Base-by-base conservation (phyloP, 2,113 vertebrate genomes). In the Clinocottus analis region DNA sequence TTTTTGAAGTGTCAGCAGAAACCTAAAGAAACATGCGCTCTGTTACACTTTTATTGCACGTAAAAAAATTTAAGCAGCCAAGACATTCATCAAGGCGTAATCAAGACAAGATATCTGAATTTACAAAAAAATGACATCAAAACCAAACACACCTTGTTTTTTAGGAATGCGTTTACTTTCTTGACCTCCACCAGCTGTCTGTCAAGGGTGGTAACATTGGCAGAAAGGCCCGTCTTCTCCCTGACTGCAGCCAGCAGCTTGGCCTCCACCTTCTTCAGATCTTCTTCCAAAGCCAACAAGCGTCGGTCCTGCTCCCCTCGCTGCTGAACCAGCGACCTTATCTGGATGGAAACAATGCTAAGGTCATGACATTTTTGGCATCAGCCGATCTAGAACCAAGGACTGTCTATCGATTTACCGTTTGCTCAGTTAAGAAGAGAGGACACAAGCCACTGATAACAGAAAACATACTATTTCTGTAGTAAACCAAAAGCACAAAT, bases 151-250 rank as follows among this genome's bases (percentile, higher is more conserved):
- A 99, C 98, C 97, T 99, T 99, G 72, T 96, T 95, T 89, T 97
- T 99, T 0, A 99, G 92, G 3, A 98, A 92, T 61, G 98, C 96
- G 12, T 98, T 99, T 37, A 94, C 87, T 89, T 95, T 97, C 65
- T 93, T 95, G 43, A 99, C 85, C 39, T 98, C 97, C 11, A 93
- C 87, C 17, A 96, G 94, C 85, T 97, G 96, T 64, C 97, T 96
- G 68, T 98, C 97, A 5, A 98, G 89, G 0, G 96, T 95, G 37
- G 96, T 95, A 45, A 97, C 88, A 33, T 58, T 96, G 37, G 97
- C 95, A 51, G 89, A 72, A 0, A 98, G 94, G 19, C 96, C 95
- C 0, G 95, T 97, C 93, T 96, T 98, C 90, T 99, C 98, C 80
- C 97, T 92, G 76, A 98, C 76, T 3, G 94, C 90, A 60, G 91